Percentiles rank a stretch among this genome's conserved stretches.
Conservation (phyloP, 2,113 vertebrate genomes). For the Pampusana beccarii region DNA sequence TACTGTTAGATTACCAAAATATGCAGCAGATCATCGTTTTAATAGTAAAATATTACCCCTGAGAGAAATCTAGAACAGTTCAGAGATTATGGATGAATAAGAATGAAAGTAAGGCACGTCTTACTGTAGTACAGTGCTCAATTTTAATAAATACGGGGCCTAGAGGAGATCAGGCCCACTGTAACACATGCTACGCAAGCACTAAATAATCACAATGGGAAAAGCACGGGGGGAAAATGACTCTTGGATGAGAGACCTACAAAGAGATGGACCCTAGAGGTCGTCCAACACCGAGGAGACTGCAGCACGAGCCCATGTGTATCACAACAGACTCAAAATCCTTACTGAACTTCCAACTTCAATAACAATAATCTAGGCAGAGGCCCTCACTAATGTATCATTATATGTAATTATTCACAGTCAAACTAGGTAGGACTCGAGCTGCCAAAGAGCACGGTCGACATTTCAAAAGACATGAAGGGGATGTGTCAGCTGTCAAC, state of each 20-base stretch:
- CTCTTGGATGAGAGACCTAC: not conserved
- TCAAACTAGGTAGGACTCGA: not conserved
- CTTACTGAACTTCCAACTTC: not conserved
- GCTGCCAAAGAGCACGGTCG: not conserved
- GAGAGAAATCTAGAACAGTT: not conserved
- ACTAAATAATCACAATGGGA: not conserved
- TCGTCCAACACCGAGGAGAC: accelerated
- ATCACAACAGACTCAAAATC: not conserved
- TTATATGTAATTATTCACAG: not conserved
- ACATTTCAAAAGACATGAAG: not conserved
- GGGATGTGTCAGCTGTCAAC: not conserved
- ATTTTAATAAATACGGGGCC: not conserved
- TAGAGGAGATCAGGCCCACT: not conserved
- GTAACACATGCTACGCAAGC: not conserved
- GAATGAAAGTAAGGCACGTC: not conserved
- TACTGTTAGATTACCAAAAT: not conserved
- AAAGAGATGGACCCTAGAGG: not conserved
- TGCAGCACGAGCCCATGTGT: not conserved
- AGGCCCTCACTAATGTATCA: not conserved
- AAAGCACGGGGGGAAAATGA: not conserved
- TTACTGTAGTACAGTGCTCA: not conserved
- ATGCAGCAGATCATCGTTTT: not conserved
- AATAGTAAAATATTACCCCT: not conserved
- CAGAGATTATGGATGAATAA: not conserved
- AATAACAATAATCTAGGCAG: not conserved